phyloP scores from a whole-genome alignment of 1,140 invertebrate genomes.

The Maniola jurtina region DNA sequence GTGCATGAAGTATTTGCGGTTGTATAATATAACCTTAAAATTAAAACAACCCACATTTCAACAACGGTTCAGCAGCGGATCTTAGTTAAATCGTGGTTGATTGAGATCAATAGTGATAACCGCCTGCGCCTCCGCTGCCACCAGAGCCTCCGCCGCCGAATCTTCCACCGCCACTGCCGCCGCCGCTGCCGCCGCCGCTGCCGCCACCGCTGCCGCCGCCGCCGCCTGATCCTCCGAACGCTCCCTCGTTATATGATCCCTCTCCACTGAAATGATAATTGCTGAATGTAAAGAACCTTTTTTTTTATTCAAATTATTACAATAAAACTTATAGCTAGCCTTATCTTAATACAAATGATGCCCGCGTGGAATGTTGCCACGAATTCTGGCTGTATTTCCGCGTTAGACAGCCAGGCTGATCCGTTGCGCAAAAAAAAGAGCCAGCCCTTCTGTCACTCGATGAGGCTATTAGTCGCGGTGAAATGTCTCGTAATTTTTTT shows the following conservation, averaged over 20 bases:
- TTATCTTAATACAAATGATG: too few species aligned
- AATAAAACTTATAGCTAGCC: too few species aligned
- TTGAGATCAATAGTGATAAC: constrained; percentile 61
- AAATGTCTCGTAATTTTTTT: too few species aligned
- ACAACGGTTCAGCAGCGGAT: constrained; percentile 29
- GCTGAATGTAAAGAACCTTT: too few species aligned
- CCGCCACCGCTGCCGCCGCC: constrained; percentile 24
- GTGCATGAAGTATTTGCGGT: constrained; percentile 19
- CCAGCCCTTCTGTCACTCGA: too few species aligned
- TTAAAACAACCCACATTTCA: constrained; percentile 15
- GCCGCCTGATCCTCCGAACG: constrained; percentile 21
- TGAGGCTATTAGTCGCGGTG: too few species aligned
- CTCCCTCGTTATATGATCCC: constrained; percentile 47
- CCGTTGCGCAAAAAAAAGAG: too few species aligned
- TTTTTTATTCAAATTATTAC: too few species aligned
- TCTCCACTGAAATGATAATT: constrained; percentile 26
- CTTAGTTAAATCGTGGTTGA: constrained; percentile 21
- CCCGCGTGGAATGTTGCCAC: too few species aligned
- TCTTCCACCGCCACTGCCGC: constrained; percentile 23
- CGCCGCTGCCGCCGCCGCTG: constrained; percentile 28
- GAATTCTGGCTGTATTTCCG: too few species aligned
- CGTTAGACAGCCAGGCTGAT: too few species aligned
- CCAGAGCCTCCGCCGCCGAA: constrained; percentile 34
- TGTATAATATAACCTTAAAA: constrained; percentile 19
- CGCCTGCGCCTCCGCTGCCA: constrained; percentile 41